phyloP scores from a whole-genome alignment of 1,140 invertebrate species.

The Propsilocerus akamusi region DNA sequence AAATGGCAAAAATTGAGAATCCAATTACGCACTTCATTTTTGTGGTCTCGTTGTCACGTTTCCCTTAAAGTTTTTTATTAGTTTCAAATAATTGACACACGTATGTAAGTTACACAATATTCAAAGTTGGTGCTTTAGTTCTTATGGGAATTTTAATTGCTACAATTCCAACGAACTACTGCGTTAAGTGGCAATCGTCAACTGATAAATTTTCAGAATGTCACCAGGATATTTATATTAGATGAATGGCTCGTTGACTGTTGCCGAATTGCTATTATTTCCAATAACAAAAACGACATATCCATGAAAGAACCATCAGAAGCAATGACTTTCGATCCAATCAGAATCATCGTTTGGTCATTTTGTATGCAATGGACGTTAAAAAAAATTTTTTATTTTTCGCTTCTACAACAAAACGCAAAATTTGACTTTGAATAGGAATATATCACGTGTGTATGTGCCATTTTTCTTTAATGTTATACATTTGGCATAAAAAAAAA shows the following conservation, averaged over 20 bases:
- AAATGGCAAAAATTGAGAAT: background rate
- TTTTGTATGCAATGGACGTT: slow-evolving; percentile 1
- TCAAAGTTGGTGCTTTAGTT: background rate
- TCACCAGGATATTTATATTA: background rate
- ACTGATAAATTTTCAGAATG: background rate
- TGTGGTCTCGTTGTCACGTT: no score
- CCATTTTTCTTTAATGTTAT: no score
- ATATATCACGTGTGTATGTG: no score
- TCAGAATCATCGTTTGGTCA: background rate
- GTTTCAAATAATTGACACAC: background rate
- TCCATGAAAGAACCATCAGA: background rate
- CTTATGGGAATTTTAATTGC: no score
- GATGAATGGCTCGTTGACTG: background rate
- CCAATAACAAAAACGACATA: background rate
- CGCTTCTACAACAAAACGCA: no score
- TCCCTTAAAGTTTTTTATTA: background rate
- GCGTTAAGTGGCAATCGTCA: background rate
- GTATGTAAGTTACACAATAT: background rate
- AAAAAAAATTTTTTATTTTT: no score
- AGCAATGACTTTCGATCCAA: background rate
- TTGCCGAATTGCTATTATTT: background rate
- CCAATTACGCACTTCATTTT: background rate
- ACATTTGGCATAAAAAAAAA: no score
- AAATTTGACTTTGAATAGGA: no score
- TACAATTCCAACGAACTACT: background rate